Conservation (phyloP, 2,888 invertebrate genomes). For the Trissolcus japonicus region DNA sequence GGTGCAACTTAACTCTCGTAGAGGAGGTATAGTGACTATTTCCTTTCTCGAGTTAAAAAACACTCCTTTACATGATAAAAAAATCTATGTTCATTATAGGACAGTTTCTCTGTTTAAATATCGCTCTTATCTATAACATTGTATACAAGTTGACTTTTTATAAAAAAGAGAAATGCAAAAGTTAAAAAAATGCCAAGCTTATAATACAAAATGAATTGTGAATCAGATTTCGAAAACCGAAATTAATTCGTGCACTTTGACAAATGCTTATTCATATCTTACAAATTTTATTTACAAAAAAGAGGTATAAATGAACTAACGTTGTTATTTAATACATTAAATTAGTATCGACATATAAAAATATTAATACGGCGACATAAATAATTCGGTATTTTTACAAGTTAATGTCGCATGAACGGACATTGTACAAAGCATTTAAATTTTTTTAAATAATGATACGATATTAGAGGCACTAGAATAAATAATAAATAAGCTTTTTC, state of each 20-base stretch:
- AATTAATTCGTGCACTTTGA: slow-evolving; percentile 55
- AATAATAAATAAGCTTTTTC: slow-evolving; percentile 74
- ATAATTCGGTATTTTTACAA: slow-evolving; percentile 74
- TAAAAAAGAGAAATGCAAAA: slow-evolving; percentile 60
- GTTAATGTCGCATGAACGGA: slow-evolving; percentile 66
- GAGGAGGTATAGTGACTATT: slow-evolving; percentile 74
- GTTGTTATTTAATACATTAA: slow-evolving; percentile 68
- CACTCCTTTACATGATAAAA: slow-evolving; percentile 66
- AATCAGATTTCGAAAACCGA: slow-evolving; percentile 61
- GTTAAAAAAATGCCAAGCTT: slow-evolving; percentile 61
- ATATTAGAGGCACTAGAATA: slow-evolving; percentile 70
- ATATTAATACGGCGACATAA: slow-evolving; percentile 71
- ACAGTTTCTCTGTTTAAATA: slow-evolving; percentile 66
- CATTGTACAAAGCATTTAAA: slow-evolving; percentile 68
- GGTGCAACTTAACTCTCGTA: slow-evolving; percentile 65
- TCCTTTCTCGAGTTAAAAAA: slow-evolving; percentile 65
- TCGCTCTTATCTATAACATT: slow-evolving; percentile 63
- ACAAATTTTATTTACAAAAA: slow-evolving; percentile 71
- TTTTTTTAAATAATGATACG: slow-evolving; percentile 69
- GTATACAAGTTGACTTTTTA: slow-evolving; percentile 71
- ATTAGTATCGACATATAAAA: slow-evolving; percentile 71
- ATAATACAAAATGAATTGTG: slow-evolving; percentile 67
- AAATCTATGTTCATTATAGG: slow-evolving; percentile 65
- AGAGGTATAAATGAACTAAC: slow-evolving; percentile 67
- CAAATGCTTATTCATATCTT: slow-evolving; percentile 67